These are phyloP conservation scores for Ianthella basta DNA, from an alignment of 37 sponge, comb jelly and placozoan species.

Conservation along the genomic window DNA sequence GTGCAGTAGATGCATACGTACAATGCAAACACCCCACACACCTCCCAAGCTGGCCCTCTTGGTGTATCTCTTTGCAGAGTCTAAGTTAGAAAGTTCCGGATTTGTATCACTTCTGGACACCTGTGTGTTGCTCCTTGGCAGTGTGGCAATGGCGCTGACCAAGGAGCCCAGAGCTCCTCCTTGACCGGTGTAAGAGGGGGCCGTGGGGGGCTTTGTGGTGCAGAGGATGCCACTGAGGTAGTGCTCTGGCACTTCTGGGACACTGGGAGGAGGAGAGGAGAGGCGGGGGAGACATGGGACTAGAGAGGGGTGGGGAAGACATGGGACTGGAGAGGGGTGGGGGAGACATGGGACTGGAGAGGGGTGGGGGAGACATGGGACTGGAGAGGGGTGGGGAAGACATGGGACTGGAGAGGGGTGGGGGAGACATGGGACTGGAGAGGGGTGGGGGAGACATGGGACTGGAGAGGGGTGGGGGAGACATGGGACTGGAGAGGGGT, in stretches of 20 bases:
- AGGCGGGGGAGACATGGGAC: neutral
- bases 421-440: slow-evolving; percentile 4
- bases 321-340: slow-evolving; percentile 1
- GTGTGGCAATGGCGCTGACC: neutral
- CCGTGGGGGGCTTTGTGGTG: no score
- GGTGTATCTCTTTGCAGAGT: no score
- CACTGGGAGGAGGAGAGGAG: neutral
- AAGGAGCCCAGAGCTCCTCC: slow-evolving; percentile 22
- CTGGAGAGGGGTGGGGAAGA: neutral
- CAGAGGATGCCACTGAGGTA: no score
- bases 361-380: neutral
- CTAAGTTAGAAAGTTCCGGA: no score
- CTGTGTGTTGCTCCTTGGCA: neutral
- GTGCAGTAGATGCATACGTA: no score
- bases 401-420: no score
- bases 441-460: neutral
- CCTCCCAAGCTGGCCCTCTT: no score
- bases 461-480: no score
- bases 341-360: neutral
- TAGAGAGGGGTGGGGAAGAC: neutral
- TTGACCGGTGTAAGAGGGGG: neutral
- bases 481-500: neutral
- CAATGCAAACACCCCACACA: no score
- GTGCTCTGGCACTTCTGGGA: no score
- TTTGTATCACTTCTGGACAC: no score